Evolutionary conservation across 2,113 vertebrate genomes (phyloP).

Genomic region (Bagarius yarrelli): DNA sequence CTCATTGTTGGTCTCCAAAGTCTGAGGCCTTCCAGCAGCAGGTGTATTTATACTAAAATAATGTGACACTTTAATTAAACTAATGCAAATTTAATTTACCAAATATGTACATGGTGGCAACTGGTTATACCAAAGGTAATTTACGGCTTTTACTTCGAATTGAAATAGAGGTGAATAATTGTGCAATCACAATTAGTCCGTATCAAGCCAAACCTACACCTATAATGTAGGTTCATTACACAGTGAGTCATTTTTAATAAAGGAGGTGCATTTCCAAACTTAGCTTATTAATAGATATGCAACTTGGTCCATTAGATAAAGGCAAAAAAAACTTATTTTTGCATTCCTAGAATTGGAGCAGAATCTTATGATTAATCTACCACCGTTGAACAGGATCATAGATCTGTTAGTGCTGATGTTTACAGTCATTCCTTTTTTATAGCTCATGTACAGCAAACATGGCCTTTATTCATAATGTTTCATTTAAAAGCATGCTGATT

Average conservation of each 20-base stretch:
- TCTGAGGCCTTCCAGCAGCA: too few species aligned
- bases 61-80: too few species aligned
- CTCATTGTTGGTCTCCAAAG: too few species aligned
- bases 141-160: too few species aligned
- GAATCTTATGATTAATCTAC: background rate
- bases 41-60: too few species aligned
- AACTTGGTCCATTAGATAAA: conserved; percentile 41
- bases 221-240: conserved; percentile 48
- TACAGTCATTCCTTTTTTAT: background rate
- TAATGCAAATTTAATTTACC: too few species aligned
- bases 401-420: background rate
- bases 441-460: conserved; percentile 48
- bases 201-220: background rate
- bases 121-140: too few species aligned
- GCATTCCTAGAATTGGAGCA: background rate
- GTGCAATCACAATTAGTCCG: too few species aligned
- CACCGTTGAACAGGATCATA: too few species aligned
- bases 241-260: conserved; percentile 57
- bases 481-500: conserved; percentile 58
- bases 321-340: conserved; percentile 18
- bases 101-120: too few species aligned
- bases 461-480: conserved; percentile 57
- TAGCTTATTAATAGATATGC: conserved; percentile 59
- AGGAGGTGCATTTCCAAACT: conserved; percentile 49
- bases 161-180: too few species aligned